phyloP scores from a whole-genome alignment of 2,888 invertebrate genomes.

The Meteorus colon region DNA sequence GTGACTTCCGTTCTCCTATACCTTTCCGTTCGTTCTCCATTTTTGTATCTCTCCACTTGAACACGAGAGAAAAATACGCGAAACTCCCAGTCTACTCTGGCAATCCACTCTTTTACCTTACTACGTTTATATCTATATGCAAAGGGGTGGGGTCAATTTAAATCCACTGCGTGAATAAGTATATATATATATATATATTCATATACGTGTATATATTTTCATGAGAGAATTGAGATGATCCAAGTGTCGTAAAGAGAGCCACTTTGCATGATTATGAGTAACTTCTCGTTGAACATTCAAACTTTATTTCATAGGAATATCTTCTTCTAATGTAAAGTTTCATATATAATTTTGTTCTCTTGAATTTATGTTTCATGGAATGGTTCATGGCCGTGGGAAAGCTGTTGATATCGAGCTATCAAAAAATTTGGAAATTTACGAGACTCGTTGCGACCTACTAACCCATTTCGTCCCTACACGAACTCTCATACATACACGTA shows the following conservation, averaged over 20 bases:
- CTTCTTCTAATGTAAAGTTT: neutral
- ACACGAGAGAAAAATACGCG: conserved; percentile 20
- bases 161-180: neutral
- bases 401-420: neutral
- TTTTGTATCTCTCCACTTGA: no score
- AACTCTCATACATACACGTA: neutral
- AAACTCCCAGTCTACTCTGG: conserved; percentile 45
- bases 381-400: neutral
- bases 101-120: neutral
- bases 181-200: neutral
- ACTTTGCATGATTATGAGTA: neutral
- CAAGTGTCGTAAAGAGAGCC: neutral
- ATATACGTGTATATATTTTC: neutral
- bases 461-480: neutral
- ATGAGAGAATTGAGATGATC: neutral
- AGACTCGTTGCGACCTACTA: neutral
- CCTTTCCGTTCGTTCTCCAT: no score
- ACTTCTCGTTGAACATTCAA: neutral
- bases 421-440: neutral
- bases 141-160: neutral
- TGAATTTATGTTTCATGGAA: neutral
- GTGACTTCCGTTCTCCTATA: no score
- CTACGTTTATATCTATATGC: neutral
- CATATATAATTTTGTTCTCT: neutral
- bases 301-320: neutral